A percentile compares a stretch with the other conserved stretches of the same genome.
These are phyloP conservation scores for Falco naumanni DNA, from an alignment of 2,797 vertebrate genomes.

Conservation along the genomic window DNA sequence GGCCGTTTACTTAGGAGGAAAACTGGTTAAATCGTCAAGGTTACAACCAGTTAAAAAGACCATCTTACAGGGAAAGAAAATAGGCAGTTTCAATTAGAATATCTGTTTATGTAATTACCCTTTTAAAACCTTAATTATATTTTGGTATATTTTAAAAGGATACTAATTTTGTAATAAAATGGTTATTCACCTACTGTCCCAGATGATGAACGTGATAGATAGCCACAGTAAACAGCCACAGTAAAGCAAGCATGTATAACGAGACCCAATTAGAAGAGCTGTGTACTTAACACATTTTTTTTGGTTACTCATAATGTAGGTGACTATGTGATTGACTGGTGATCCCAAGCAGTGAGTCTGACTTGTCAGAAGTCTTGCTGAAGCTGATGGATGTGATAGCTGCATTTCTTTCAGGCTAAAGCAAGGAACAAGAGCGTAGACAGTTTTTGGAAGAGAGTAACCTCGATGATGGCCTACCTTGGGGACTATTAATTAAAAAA, in stretches of 20 bases:
- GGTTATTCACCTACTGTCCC: background rate
- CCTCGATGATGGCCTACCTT: background rate
- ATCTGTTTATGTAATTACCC: background rate
- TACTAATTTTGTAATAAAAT: background rate
- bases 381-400: background rate
- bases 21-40: background rate
- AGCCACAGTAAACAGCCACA: background rate
- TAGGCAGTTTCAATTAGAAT: background rate
- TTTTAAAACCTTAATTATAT: background rate
- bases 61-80: background rate
- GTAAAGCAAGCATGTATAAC: background rate
- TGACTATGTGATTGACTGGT: background rate
- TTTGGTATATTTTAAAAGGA: background rate
- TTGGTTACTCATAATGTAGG: background rate
- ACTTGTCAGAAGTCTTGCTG: background rate
- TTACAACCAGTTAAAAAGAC: background rate
- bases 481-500: background rate
- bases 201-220: background rate
- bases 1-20: background rate
- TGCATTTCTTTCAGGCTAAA: background rate
- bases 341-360: background rate
- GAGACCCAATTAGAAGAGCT: background rate
- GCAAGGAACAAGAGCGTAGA: background rate
- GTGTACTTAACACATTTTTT: background rate
- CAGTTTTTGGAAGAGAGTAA: background rate